Conservation (phyloP, 2,888 invertebrate genomes). For the Oconnorella tubifera region DNA sequence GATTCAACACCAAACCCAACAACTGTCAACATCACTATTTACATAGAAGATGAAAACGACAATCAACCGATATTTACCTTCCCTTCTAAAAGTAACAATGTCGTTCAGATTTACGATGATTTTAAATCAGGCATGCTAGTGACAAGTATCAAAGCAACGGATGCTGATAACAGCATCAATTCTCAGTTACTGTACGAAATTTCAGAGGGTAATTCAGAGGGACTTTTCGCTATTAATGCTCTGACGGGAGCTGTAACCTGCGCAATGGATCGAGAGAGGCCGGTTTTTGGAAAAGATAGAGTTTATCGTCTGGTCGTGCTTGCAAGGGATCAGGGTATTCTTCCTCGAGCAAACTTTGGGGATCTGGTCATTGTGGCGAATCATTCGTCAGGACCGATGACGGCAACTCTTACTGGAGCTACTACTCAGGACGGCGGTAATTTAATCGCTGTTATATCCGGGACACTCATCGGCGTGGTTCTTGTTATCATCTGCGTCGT, state of each 20-base stretch:
- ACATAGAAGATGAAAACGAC: conserved; percentile 29
- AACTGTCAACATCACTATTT: conserved; percentile 23
- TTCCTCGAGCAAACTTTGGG: background rate
- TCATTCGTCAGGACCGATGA: conserved; percentile 9
- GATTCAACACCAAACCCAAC: background rate
- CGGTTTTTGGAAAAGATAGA: conserved; percentile 3
- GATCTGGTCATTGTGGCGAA: conserved; percentile 18
- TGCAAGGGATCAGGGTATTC: conserved; percentile 13
- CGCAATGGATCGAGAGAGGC: conserved; percentile 8
- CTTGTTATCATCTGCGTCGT: background rate
- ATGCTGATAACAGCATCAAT: conserved; percentile 27
- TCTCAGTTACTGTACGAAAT: conserved; percentile 23
- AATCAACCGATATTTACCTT: conserved; percentile 26
- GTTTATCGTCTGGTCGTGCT: conserved; percentile 17
- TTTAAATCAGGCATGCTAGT: conserved; percentile 21
- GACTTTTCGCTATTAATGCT: conserved; percentile 21
- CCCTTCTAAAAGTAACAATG: conserved; percentile 19
- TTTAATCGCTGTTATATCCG: background rate
- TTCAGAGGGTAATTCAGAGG: conserved; percentile 26
- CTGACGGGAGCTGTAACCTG: conserved; percentile 23
- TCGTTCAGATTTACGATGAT: conserved; percentile 17
- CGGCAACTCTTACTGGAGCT: background rate
- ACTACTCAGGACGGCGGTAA: background rate
- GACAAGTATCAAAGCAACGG: conserved; percentile 23
- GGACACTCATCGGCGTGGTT: background rate